Evolutionary conservation across 2,797 vertebrate species (phyloP).

Genomic region (Oryzias dopingdopingensis): DNA sequence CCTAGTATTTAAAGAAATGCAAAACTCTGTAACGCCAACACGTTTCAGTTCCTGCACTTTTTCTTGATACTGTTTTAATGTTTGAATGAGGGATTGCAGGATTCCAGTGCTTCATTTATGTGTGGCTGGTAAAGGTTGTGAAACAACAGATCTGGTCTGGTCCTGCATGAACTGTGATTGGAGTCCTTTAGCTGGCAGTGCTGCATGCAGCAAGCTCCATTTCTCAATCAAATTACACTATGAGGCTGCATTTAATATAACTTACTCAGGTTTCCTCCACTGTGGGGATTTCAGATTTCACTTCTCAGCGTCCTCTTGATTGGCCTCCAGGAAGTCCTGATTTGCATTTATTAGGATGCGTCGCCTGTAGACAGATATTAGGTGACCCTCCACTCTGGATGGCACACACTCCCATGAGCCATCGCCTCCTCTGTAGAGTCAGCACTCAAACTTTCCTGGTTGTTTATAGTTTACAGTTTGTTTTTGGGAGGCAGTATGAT

Average conservation of each 20-base stretch:
- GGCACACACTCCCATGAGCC: not conserved
- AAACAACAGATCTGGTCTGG: no score
- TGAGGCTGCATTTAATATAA: not conserved
- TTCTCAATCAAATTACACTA: not conserved
- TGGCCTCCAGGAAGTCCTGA: not conserved
- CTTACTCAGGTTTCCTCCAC: not conserved
- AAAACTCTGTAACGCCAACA: no score
- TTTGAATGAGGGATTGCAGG: no score
- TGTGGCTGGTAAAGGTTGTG: no score
- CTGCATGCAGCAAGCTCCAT: not conserved
- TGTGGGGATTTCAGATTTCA: not conserved
- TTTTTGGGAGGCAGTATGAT: not conserved
- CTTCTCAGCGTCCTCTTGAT: not conserved
- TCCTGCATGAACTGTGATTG: no score
- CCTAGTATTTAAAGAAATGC: no score
- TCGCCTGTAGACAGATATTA: slow-evolving; percentile 1
- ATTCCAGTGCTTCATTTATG: no score
- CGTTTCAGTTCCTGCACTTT: no score
- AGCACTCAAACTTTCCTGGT: not conserved
- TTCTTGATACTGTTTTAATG: no score
- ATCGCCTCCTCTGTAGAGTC: not conserved
- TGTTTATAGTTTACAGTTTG: slow-evolving; percentile 9
- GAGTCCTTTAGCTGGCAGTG: not conserved
- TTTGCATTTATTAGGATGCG: slow-evolving; percentile 16
- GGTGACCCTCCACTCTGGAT: slow-evolving; percentile 8